Conservation (phyloP, 1,140 invertebrate species). For the Mamestra configurata region DNA sequence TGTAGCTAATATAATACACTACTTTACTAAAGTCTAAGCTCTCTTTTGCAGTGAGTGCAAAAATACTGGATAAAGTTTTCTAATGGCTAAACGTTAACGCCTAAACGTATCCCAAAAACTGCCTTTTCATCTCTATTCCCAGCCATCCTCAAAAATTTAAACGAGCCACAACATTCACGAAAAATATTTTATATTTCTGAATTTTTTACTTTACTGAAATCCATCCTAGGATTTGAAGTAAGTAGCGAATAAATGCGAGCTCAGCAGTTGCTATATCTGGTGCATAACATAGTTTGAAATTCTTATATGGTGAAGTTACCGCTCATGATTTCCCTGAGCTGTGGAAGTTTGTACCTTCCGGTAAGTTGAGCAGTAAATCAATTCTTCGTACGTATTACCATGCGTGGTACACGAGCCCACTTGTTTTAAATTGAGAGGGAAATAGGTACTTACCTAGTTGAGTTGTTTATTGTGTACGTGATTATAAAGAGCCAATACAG, state of each 20-base stretch:
- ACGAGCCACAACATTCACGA: slow-evolving; percentile 28
- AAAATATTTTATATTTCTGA: slow-evolving; percentile 17
- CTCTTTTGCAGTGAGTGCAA: neutral
- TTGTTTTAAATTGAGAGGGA: slow-evolving; percentile 21
- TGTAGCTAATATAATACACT: no score
- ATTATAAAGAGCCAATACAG: no score
- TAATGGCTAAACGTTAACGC: neutral
- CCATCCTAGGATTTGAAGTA: slow-evolving; percentile 27
- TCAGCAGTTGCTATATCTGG: slow-evolving; percentile 25
- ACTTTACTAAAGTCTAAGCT: no score
- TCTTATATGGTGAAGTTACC: slow-evolving; percentile 48
- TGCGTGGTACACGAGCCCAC: slow-evolving; percentile 11
- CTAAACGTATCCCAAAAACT: neutral
- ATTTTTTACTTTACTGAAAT: slow-evolving; percentile 36
- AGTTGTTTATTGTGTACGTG: no score
- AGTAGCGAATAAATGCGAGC: slow-evolving; percentile 43
- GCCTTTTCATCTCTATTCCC: neutral
- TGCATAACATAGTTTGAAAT: slow-evolving; percentile 42
- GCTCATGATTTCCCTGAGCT: slow-evolving; percentile 37
- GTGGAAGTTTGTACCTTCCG: slow-evolving; percentile 37
- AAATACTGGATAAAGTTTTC: neutral
- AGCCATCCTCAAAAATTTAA: slow-evolving; percentile 19
- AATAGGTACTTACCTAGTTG: neutral
- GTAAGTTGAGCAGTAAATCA: slow-evolving; percentile 50
- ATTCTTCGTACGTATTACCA: slow-evolving; percentile 21